Evolutionary conservation across 2,888 invertebrate genomes (phyloP), one percentile per base, ranked within the genome.

Genomic region (Nomada ruficornis): DNA sequence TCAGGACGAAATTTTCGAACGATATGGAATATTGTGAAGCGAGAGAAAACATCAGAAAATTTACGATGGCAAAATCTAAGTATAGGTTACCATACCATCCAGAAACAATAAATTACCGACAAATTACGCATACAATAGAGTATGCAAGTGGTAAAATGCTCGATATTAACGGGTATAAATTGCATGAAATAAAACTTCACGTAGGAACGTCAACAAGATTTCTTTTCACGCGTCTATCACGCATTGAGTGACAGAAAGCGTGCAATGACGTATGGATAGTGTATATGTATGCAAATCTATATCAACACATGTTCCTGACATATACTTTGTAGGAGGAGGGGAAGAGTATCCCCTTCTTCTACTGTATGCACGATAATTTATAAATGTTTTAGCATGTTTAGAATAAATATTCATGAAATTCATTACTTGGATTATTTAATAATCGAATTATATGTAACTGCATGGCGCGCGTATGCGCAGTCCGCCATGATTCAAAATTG

Each of bases 11-110:
- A 2, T 47, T 9, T 18, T 55, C 13, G 11, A 26, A 47, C 2
- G 2, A 69, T 2, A 23, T 18, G 1, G 18, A 55, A 20, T 11
- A 9, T 54, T 52, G 69, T 26, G 9, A 18, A 5, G 15, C 59
- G 3, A 54, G 11, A 11, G 15, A 20, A 36, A 42, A 11, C 50
- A 75, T 15, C 36, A 20, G 52, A 44, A 60, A 57, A 72, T 44
- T 52, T 5, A 13, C 0, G 7, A 60, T 13, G 11, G 10, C 52
- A 15, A 52, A 52, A 26, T 11, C 11, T 20, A 18, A 60, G 5
- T 23, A 42, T 29, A 80, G 72, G 67, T 80, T 80, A 72, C n/a
- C 9, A 26, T 57, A 63, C 20, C n/a, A 50, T 18, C 15, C 4
- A 23, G 23, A 72, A 52, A 80, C 42, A 4, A 60, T 59, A 50